These are phyloP conservation scores for Montipora capricornis DNA, from an alignment of 64 coral and sea anemone species.

Conservation along the genomic window DNA sequence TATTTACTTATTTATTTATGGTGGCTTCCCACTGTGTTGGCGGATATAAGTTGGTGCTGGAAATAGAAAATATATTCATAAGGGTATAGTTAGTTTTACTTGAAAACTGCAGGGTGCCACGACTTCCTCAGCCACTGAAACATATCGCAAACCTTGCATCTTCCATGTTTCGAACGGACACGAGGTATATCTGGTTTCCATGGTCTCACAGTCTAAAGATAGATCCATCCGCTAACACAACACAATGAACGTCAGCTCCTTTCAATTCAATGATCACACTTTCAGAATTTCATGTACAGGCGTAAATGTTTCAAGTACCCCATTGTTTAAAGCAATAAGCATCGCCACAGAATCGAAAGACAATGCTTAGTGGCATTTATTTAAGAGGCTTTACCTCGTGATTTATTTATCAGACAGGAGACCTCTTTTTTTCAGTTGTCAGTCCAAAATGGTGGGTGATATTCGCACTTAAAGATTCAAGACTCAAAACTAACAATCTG, in stretches of 20 bases:
- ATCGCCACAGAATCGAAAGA: not conserved
- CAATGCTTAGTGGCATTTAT: not conserved
- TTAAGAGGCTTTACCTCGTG: not conserved
- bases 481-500: too few relatives aligned
- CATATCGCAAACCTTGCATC: too few relatives aligned
- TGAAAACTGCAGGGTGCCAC: not conserved
- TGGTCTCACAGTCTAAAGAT: too few relatives aligned
- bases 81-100: not conserved
- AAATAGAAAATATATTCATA: not conserved
- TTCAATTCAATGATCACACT: not conserved
- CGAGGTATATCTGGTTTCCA: too few relatives aligned
- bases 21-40: too few relatives aligned
- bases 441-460: too few relatives aligned
- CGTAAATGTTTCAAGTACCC: not conserved
- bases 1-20: not conserved
- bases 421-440: too few relatives aligned
- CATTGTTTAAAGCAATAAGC: not conserved
- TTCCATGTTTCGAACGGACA: too few relatives aligned
- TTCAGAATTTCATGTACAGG: not conserved
- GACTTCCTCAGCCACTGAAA: not conserved
- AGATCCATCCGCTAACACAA: not conserved
- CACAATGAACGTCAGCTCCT: not conserved
- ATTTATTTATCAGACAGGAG: not conserved
- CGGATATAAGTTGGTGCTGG: too few relatives aligned
- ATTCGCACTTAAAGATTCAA: too few relatives aligned